Conservation (phyloP, 2,888 invertebrate genomes). For the Eupithecia subumbrata region DNA sequence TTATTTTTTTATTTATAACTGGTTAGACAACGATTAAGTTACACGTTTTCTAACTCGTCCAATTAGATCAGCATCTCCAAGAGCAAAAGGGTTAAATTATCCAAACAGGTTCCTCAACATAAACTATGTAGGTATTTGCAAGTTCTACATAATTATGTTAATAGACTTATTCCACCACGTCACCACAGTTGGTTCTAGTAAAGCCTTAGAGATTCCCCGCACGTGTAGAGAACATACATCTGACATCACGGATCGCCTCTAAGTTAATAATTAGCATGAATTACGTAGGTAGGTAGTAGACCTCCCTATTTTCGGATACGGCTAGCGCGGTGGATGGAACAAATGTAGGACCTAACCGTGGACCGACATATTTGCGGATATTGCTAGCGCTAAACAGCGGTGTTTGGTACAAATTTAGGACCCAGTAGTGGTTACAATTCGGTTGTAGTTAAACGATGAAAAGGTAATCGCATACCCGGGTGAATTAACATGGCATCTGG, state of each 20-base stretch:
- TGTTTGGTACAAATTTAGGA: too few relatives aligned
- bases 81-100: not conserved
- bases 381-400: not conserved
- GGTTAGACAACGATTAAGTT: not conserved
- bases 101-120: not conserved
- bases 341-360: not conserved
- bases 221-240: not conserved
- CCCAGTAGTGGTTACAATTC: not conserved
- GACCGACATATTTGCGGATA: not conserved
- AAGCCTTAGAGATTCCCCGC: not conserved
- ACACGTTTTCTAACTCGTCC: not conserved
- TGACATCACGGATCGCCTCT: constrained; percentile 2
- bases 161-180: not conserved
- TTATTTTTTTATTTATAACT: not conserved
- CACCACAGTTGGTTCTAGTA: not conserved
- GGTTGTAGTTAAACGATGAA: too few relatives aligned
- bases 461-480: not conserved
- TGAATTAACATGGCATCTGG: too few relatives aligned
- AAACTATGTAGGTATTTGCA: not conserved
- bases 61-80: constrained; percentile 1
- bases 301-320: not conserved
- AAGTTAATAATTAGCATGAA: constrained; percentile 4
- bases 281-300: not conserved
- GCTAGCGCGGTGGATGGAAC: not conserved
- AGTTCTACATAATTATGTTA: not conserved